These are phyloP conservation scores for Amblyteles armatorius DNA, from an alignment of 2,888 invertebrate species.

Conservation along the genomic window DNA sequence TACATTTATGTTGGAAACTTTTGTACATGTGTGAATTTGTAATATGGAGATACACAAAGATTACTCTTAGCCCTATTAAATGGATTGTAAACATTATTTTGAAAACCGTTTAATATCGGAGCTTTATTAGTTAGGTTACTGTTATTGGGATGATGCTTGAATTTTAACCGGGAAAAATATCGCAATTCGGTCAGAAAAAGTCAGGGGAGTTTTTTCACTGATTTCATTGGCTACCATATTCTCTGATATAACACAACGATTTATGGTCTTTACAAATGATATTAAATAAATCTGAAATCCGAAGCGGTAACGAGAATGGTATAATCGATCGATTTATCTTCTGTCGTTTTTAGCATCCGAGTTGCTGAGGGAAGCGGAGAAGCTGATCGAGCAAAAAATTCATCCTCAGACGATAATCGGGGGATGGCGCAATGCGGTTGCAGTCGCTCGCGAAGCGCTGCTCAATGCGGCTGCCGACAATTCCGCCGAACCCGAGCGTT, in stretches of 20 bases:
- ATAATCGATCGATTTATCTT: background rate
- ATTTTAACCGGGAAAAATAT: too few species aligned
- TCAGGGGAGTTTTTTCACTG: background rate
- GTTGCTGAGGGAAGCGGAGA: constrained; percentile 97
- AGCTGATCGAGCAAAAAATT: constrained; percentile 95
- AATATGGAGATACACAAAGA: too few species aligned
- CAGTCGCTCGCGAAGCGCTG: constrained; percentile 94
- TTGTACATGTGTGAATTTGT: too few species aligned
- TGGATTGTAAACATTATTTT: too few species aligned
- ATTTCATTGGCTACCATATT: background rate
- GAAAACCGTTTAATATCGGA: too few species aligned
- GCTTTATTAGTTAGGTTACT: too few species aligned
- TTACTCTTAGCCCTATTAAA: too few species aligned
- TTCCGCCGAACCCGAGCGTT: constrained; percentile 90
- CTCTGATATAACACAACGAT: background rate
- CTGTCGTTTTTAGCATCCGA: constrained; percentile 90
- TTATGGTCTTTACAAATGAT: too few species aligned
- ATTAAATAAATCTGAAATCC: too few species aligned
- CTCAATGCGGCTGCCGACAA: constrained; percentile 93
- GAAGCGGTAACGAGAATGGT: background rate
- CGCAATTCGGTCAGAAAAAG: background rate
- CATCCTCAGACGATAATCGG: constrained; percentile 99
- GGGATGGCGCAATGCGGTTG: constrained; percentile 96
- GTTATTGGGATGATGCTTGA: too few species aligned
- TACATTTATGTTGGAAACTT: too few species aligned